Percentiles rank a stretch among this genome's conserved stretches.
phyloP scores from a whole-genome alignment of 2,113 vertebrate genomes.

The Phyllostomus discolor region DNA sequence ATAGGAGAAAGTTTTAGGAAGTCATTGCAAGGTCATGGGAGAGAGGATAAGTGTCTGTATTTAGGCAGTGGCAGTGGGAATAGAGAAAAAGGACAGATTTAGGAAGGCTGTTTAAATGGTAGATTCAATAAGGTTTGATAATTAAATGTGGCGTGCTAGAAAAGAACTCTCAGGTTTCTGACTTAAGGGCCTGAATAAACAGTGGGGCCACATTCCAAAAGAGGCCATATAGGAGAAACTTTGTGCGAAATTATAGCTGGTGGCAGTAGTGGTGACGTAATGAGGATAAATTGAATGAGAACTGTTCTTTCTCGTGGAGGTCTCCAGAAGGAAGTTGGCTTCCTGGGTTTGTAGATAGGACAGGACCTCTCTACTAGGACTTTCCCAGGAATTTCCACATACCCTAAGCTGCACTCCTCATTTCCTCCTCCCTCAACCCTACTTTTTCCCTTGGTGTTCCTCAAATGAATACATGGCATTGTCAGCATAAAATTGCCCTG shows the following conservation, averaged over 20 bases:
- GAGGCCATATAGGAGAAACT: background rate
- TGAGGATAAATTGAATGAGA: background rate
- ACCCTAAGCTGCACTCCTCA: background rate
- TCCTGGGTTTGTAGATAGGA: background rate
- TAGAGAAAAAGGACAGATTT: background rate
- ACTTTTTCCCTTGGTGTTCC: background rate
- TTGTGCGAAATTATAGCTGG: too few species aligned
- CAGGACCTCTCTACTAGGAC: background rate
- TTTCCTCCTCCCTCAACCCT: background rate
- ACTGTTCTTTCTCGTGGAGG: background rate
- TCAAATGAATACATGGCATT: fast-evolving
- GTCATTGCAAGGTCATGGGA: background rate
- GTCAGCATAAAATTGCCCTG: background rate
- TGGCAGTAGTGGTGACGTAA: fast-evolving
- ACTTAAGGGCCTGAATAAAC: background rate
- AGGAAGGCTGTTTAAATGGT: background rate
- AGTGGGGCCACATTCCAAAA: background rate
- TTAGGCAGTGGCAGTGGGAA: background rate
- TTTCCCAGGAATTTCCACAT: background rate
- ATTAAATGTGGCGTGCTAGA: background rate
- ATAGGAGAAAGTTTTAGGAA: background rate
- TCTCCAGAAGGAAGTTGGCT: background rate
- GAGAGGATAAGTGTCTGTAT: background rate
- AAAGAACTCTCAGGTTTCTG: background rate
- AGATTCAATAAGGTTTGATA: background rate